These are phyloP conservation scores for Deroplatys truncata DNA, from an alignment of 2,888 invertebrate genomes.

Conservation along the genomic window DNA sequence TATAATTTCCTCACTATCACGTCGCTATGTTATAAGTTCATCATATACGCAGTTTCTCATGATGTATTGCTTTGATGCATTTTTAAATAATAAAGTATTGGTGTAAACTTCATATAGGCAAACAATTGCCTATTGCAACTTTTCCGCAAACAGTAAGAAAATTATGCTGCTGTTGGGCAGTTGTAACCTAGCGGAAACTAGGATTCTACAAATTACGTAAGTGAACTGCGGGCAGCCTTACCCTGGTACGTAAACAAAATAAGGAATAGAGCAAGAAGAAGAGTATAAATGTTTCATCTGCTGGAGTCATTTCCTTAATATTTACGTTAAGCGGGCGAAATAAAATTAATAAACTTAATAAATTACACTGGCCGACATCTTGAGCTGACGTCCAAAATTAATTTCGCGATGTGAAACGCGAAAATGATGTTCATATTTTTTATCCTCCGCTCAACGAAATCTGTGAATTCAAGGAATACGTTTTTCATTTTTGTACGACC, in stretches of 20 bases:
- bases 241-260: background rate
- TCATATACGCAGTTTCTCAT: too few relatives aligned
- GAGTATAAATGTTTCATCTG: background rate
- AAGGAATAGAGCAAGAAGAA: background rate
- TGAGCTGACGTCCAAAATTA: background rate
- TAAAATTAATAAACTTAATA: background rate
- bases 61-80: too few relatives aligned
- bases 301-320: background rate
- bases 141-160: too few relatives aligned
- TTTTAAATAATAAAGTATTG: too few relatives aligned
- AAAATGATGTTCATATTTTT: background rate
- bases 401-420: background rate
- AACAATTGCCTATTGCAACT: too few relatives aligned
- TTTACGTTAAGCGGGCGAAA: background rate
- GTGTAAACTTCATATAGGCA: too few relatives aligned
- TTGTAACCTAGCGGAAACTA: too few relatives aligned
- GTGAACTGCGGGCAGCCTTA: too few relatives aligned
- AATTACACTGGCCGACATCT: background rate
- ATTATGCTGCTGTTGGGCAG: too few relatives aligned
- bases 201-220: too few relatives aligned
- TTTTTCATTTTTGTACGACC: background rate
- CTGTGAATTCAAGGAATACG: background rate
- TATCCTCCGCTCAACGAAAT: background rate
- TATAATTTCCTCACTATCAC: too few relatives aligned
- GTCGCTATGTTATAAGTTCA: too few relatives aligned